Evolutionary conservation across 2,797 vertebrate species (phyloP).

Genomic region (Brachyalestes nurse): DNA sequence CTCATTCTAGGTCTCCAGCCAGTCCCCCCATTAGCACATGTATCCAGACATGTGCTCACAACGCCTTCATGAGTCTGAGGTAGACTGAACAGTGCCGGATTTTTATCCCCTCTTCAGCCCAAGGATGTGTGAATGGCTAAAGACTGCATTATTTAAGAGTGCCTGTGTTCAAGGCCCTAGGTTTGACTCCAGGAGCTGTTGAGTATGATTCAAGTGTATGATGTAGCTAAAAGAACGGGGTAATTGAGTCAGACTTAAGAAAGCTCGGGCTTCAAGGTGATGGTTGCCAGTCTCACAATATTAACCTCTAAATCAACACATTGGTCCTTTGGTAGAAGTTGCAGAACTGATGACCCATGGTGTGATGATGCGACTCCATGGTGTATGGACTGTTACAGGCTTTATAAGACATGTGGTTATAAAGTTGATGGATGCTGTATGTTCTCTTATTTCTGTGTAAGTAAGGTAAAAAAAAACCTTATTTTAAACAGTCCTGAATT

Average conservation of each 20-base stretch:
- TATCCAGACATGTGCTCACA: constrained; percentile 41
- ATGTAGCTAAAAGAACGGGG: not conserved
- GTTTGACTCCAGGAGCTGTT: not conserved
- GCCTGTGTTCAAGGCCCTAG: not conserved
- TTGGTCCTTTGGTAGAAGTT: not conserved
- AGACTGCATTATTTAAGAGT: not conserved
- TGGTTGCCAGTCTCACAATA: not conserved
- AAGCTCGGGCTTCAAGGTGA: not conserved
- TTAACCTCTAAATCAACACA: not conserved
- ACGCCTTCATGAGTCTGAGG: constrained; percentile 5
- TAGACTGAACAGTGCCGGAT: constrained; percentile 10
- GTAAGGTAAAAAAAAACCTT: no score
- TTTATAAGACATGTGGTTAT: no score
- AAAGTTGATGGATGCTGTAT: no score
- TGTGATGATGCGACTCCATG: not conserved
- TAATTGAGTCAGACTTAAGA: not conserved
- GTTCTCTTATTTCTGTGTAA: no score
- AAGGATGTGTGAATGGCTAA: constrained; percentile 14
- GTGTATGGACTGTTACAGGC: no score
- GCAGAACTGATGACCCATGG: not conserved
- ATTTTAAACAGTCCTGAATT: no score
- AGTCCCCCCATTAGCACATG: constrained; percentile 11
- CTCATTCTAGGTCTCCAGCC: not conserved
- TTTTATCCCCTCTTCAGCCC: not conserved
- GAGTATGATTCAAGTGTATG: constrained; percentile 2